phyloP scores from a whole-genome alignment of 2,113 vertebrate species.

The Leuciscus idus region DNA sequence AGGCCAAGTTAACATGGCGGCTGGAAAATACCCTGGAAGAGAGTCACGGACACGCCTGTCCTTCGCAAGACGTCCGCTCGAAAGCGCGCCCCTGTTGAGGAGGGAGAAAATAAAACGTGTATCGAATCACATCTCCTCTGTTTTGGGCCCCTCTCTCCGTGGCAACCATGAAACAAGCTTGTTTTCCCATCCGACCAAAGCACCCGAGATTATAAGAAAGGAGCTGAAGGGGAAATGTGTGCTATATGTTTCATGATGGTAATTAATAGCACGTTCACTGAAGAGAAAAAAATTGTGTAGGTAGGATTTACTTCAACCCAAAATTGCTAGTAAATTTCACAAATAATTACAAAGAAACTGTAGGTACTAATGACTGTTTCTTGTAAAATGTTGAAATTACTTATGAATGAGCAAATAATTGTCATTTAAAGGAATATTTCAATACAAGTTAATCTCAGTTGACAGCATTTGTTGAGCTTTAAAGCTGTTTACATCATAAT shows the following conservation, averaged over 20 bases:
- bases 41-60: slow-evolving; percentile 65
- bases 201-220: slow-evolving; percentile 46
- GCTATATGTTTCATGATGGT: slow-evolving; percentile 44
- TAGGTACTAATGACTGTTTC: not conserved
- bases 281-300: no score
- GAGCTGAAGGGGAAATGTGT: slow-evolving; percentile 17
- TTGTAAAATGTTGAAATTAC: no score
- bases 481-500: not conserved
- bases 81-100: slow-evolving; percentile 62
- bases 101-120: slow-evolving; percentile 64
- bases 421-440: no score
- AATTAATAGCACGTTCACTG: slow-evolving; percentile 33
- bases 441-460: no score
- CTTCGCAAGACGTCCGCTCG: slow-evolving; percentile 52
- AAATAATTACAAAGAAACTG: not conserved
- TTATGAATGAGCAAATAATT: no score
- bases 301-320: not conserved
- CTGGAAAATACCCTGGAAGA: slow-evolving; percentile 74
- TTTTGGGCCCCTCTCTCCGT: slow-evolving; percentile 69
- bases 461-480: not conserved
- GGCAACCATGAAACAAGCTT: slow-evolving; percentile 72
- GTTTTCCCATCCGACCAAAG: slow-evolving; percentile 51
- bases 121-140: slow-evolving; percentile 66
- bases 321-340: not conserved
- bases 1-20: slow-evolving; percentile 66